Evolutionary conservation across 2,888 invertebrate species (phyloP).

Genomic region (Drosophila nigritarsus): DNA sequence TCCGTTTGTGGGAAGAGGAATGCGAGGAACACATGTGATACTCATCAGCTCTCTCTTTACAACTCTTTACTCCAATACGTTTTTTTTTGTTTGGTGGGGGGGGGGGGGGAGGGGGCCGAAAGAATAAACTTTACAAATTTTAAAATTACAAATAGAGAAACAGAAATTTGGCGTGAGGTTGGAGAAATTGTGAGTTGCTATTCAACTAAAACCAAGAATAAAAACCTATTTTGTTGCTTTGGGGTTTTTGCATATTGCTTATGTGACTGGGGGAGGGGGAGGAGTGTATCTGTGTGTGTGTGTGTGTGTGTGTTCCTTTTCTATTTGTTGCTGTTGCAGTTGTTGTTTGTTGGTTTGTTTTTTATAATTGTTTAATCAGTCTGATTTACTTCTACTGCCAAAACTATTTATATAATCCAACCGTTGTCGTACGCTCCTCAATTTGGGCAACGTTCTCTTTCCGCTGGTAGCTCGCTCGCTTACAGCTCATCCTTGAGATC

Average conservation of each 20-base stretch:
- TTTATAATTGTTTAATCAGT: constrained; percentile 79
- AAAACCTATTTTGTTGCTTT: constrained; percentile 18
- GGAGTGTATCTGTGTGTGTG: not conserved
- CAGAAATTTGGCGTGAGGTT: constrained; percentile 40
- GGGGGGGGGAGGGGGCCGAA: constrained; percentile 25
- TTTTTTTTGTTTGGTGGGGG: constrained; percentile 1
- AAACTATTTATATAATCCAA: constrained; percentile 66
- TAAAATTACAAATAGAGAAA: constrained; percentile 16
- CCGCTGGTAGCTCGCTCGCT: constrained; percentile 29
- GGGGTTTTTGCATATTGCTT: constrained; percentile 21
- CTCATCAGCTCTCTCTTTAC: constrained; percentile 13
- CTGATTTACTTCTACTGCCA: constrained; percentile 77
- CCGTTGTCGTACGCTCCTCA: constrained; percentile 9
- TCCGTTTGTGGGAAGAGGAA: constrained; percentile 39
- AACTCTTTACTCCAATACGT: constrained; percentile 4
- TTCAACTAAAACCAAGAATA: not conserved
- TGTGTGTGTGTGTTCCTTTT: not conserved
- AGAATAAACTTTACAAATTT: constrained; percentile 37
- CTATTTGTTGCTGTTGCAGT: constrained; percentile 39
- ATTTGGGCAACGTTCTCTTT: constrained; percentile 3
- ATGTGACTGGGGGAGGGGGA: not conserved
- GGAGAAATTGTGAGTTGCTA: constrained; percentile 21
- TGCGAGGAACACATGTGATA: constrained; percentile 61
- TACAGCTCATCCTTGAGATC: constrained; percentile 95
- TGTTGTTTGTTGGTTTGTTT: constrained; percentile 28